Evolutionary conservation across 2,797 vertebrate species (phyloP), one percentile per base, ranked within the genome.

Genomic region (Acridotheres tristis): DNA sequence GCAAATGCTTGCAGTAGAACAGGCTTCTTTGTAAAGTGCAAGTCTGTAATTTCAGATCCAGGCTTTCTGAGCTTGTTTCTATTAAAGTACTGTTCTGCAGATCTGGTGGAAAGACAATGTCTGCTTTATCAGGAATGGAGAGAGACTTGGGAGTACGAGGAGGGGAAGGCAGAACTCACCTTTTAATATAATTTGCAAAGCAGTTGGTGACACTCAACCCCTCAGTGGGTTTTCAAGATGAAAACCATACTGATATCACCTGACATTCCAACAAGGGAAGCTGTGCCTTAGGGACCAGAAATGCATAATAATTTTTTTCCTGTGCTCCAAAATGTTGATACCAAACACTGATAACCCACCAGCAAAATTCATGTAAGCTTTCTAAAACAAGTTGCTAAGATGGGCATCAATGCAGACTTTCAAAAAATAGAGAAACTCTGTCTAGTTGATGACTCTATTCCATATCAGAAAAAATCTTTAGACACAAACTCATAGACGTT

Each of bases 11-110:
- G 22, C 7, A 14, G 58, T 66, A 50, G 74, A 91, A 76, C 9
- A 43, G 74, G 42, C 63, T 85, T 43, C 88, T 88, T 82, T 76
- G 69, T 79, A 63, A 76, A 2, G 30, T 6, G 3, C 29, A 73
- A 77, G 77, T 27, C 89, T 91, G 76, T 88, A 79, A 88, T 94
- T 94, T 94, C 84, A 88, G 71, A 94, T 54, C 55, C 74, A 87
- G 34, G 36, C 57, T 78, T 95, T 84, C 73, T 67, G 32, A 90
- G 53, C 17, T 71, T 54, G 27, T 54, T 86, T 85, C 88, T 79
- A 3, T 69, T 84, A 21, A 86, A 84, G 59, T 38, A 40, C 59
- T 71, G 40, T 59, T 76, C 71, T 53, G 54, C 26, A 43, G 59
- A 65, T 48, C 55, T 73, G 27, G 54, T 18, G 42, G 21, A 67